phyloP scores from a whole-genome alignment of 2,113 vertebrate genomes.

The Spermophilus dauricus region DNA sequence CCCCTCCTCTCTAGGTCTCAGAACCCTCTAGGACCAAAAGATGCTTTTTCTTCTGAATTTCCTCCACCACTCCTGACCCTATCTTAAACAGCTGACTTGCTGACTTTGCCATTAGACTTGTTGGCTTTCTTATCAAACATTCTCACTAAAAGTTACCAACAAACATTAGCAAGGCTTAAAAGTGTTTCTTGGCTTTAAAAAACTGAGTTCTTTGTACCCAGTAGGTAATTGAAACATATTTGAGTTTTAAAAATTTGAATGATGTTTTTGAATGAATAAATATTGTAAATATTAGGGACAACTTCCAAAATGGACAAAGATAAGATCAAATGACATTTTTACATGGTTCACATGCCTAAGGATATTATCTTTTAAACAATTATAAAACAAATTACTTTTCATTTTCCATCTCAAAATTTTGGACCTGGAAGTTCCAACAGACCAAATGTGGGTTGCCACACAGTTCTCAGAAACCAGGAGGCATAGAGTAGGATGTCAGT shows the following conservation, averaged over 20 bases:
- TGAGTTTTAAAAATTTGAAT: not conserved
- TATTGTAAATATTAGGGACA: not conserved
- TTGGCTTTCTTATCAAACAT: not conserved
- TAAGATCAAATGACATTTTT: not conserved
- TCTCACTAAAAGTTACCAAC: not conserved
- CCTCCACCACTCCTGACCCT: not conserved
- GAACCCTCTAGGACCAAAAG: not conserved
- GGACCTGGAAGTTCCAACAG: not conserved
- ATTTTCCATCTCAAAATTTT: not conserved
- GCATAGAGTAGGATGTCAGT: not conserved
- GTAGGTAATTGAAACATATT: not conserved
- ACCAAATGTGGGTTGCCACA: slow-evolving; percentile 2
- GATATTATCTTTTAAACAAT: not conserved
- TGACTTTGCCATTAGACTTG: not conserved
- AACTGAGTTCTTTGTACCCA: not conserved
- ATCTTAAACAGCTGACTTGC: not conserved
- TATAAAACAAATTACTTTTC: not conserved
- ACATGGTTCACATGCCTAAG: not conserved
- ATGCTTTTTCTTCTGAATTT: not conserved
- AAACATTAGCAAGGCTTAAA: not conserved
- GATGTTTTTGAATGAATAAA: not conserved
- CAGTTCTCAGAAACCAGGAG: slow-evolving; percentile 28
- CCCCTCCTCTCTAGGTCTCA: not conserved
- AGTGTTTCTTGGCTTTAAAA: not conserved
- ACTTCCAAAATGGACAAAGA: not conserved